phyloP scores from a whole-genome alignment of 2,113 vertebrate species.

The Capreolus pygargus region DNA sequence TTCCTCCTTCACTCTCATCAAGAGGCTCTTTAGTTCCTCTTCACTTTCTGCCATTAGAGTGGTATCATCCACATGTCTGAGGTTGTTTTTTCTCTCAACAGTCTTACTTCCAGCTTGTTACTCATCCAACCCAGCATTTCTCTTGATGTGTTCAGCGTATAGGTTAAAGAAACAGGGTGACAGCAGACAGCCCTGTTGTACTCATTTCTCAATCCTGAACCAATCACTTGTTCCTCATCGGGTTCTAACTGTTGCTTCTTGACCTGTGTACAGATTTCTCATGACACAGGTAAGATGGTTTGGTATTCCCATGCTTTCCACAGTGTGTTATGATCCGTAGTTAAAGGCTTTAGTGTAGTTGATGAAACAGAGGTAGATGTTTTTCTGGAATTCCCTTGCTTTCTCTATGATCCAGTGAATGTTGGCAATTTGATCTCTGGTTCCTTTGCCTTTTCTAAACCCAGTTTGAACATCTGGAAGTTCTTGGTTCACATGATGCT shows the following conservation, averaged over 20 bases:
- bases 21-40: background rate
- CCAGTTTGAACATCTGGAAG: background rate
- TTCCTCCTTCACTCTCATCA: background rate
- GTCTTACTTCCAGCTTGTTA: background rate
- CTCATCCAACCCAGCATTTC: background rate
- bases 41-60: background rate
- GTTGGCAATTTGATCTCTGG: background rate
- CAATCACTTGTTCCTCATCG: background rate
- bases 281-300: background rate
- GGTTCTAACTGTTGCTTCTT: background rate
- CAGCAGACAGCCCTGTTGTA: background rate
- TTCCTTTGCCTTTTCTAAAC: background rate
- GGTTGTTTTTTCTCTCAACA: background rate
- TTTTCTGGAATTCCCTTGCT: background rate
- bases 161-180: background rate
- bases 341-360: background rate
- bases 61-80: background rate
- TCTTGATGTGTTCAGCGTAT: background rate
- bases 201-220: background rate
- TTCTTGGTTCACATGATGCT: background rate
- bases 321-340: background rate
- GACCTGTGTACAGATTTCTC: background rate
- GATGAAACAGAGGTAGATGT: background rate
- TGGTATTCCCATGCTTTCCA: background rate
- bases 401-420: background rate